phyloP scores from a whole-genome alignment of 2,888 invertebrate species.

The Galerucella calmariensis region DNA sequence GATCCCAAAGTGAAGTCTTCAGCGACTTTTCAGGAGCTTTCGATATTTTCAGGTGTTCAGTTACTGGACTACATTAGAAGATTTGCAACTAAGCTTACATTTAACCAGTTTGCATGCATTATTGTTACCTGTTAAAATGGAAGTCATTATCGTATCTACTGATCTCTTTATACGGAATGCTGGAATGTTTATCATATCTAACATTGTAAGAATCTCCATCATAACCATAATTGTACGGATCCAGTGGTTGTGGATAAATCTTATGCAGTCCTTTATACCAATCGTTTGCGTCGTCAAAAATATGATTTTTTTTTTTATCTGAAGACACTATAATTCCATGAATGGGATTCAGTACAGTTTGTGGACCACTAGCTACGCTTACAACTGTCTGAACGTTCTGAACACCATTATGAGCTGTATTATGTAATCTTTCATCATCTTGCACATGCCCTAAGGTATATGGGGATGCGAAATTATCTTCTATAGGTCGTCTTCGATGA shows the following conservation, averaged over 20 bases:
- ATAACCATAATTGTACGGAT: neutral
- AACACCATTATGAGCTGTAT: conserved; percentile 20
- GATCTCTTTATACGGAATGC: conserved; percentile 11
- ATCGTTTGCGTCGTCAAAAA: conserved; percentile 10
- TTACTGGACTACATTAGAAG: too few relatives aligned
- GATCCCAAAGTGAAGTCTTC: too few relatives aligned
- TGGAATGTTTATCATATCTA: neutral
- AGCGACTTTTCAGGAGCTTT: too few relatives aligned
- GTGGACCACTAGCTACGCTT: conserved; percentile 54
- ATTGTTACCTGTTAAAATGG: conserved; percentile 25
- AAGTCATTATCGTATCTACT: conserved; percentile 24
- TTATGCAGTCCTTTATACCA: conserved; percentile 3
- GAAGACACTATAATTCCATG: conserved; percentile 54
- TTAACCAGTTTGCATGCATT: neutral
- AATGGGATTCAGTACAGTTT: conserved; percentile 52
- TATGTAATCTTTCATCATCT: conserved; percentile 11
- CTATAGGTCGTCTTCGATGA: conserved; percentile 29
- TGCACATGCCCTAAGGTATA: conserved; percentile 33
- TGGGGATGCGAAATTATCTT: conserved; percentile 27
- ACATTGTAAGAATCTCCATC: neutral
- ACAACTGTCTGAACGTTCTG: conserved; percentile 54
- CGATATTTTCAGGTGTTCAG: too few relatives aligned
- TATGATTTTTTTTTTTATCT: conserved; percentile 19
- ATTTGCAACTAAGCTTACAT: too few relatives aligned
- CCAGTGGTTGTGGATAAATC: neutral